Evolutionary conservation across 2,797 vertebrate genomes (phyloP).

Genomic region (Argyrosomus regius): DNA sequence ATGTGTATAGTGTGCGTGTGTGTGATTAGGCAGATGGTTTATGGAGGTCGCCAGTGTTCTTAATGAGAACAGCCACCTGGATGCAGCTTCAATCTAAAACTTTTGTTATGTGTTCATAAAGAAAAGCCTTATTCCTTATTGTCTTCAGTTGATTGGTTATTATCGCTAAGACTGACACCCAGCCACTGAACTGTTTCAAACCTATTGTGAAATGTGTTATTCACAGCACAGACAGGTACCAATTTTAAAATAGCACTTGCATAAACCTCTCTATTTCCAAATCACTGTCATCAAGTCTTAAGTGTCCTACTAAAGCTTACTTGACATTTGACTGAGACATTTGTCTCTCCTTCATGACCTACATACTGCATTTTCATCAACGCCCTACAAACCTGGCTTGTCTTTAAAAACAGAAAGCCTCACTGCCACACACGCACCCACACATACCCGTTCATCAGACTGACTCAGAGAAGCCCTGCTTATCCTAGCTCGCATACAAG

Average conservation of each 20-base stretch:
- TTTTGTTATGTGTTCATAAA: background rate
- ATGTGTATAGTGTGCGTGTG: background rate
- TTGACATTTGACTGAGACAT: slow-evolving; percentile 5
- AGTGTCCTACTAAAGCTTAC: slow-evolving; percentile 7
- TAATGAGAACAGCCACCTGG: slow-evolving; percentile 19
- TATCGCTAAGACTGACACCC: background rate
- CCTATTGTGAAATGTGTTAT: background rate
- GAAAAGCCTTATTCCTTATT: background rate
- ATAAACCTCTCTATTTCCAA: background rate
- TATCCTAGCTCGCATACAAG: slow-evolving; percentile 43
- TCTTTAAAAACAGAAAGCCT: slow-evolving; percentile 27
- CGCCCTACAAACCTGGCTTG: slow-evolving; percentile 17
- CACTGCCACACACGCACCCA: slow-evolving; percentile 12
- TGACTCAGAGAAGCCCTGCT: slow-evolving; percentile 8
- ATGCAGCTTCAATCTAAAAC: background rate
- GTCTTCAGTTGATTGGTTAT: background rate
- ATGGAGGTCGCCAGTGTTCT: slow-evolving; percentile 32
- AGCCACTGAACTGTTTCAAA: background rate
- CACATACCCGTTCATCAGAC: slow-evolving; percentile 11
- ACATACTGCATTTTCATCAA: slow-evolving; percentile 12
- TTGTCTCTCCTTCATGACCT: background rate
- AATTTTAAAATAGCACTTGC: background rate
- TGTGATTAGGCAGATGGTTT: slow-evolving; percentile 9
- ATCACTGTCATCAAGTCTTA: background rate
- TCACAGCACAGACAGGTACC: background rate